A percentile compares a stretch with the other conserved stretches of the same genome.
Evolutionary conservation across 2,888 invertebrate species (phyloP).

Genomic region (Octonoba sinensis): DNA sequence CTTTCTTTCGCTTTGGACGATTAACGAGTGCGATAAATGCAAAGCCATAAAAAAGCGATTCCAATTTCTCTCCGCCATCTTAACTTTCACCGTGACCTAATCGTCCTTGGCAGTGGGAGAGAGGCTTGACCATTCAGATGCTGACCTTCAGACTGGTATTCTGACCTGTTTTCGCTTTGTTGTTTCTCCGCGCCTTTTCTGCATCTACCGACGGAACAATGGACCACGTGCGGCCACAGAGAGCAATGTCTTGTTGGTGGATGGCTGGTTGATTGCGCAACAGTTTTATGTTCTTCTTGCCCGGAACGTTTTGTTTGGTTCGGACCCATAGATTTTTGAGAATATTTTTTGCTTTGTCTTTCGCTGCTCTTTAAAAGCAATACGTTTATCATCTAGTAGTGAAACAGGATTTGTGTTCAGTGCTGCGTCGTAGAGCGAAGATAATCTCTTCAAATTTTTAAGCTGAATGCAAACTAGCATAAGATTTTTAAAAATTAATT

Average conservation of each 20-base stretch:
- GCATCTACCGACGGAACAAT: slow-evolving; percentile 33
- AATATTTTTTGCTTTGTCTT: too few species aligned
- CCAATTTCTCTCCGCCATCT: slow-evolving; percentile 24
- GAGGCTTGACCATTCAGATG: slow-evolving; percentile 54
- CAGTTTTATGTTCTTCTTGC: slow-evolving; percentile 15
- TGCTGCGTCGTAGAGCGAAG: too few species aligned
- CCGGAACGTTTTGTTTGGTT: slow-evolving; percentile 2
- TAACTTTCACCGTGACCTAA: slow-evolving; percentile 61
- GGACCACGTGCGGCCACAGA: slow-evolving; percentile 37
- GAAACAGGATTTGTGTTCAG: too few species aligned
- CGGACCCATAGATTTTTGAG: too few species aligned
- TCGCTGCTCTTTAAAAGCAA: too few species aligned
- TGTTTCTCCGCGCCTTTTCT: slow-evolving; percentile 35
- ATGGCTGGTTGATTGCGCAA: slow-evolving; percentile 15
- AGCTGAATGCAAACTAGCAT: too few species aligned
- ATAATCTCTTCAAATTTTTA: too few species aligned
- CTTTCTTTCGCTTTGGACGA: slow-evolving; percentile 22
- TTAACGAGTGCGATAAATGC: slow-evolving; percentile 36
- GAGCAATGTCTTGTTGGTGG: slow-evolving; percentile 21
- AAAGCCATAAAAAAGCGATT: slow-evolving; percentile 14
- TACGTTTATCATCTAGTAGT: too few species aligned
- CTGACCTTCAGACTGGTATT: slow-evolving; percentile 50
- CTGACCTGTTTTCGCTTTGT: slow-evolving; percentile 42
- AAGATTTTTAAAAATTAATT: too few species aligned
- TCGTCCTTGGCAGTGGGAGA: slow-evolving; percentile 59